Base-by-base conservation (phyloP, 2,888 invertebrate species). In the Lochmaea capreae region DNA sequence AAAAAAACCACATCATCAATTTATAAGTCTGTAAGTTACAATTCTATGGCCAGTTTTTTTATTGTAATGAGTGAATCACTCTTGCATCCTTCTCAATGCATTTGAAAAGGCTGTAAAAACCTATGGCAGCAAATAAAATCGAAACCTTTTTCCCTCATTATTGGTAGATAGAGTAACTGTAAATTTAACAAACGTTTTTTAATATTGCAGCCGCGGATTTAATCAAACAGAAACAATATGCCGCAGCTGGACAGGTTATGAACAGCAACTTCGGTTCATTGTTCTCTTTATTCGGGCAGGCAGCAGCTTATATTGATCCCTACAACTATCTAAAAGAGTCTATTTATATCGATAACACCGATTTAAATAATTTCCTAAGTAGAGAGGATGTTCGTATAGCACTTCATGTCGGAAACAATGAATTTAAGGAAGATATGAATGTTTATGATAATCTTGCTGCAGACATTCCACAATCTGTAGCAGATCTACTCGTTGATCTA, bases 381-480 rank as follows among this genome's bases (percentile, higher is more conserved):
- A 75, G 87, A 33, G 87, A 87, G 65, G 87, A 89, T 49, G 90
- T 93, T 0, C 89, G 96, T 0, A 72, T 88, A 73, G 91, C 92
- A 0, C 92, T 97, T 72, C 96, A 97, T 84, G 96, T 97, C 0
- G 97, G 97, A 1, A 92, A 94, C 79, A 85, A 90, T 88, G 92
- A 59, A 12, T 75, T 61, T 39, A 68, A 57, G 11, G 74, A 71
- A 14, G 65, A 22, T 6, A 8, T 16, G 8, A 43, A 42, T 3
- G 75, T 72, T 8, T 52, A 68, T 8, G 12, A 4, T 0, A 58
- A 70, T 42, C 63, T 79, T 3, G 11, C 39, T 22, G 46, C 46
- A 3, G 79, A 79, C 65, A 70, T 78, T 33, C 67, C 68, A 10
- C 66, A 78, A 65, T 76, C 78, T 4, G 77, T 80, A 8, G 80